Evolutionary conservation across 2,797 vertebrate genomes (phyloP), one percentile per base, ranked within the genome.

Genomic region (Molossus alvarezi): DNA sequence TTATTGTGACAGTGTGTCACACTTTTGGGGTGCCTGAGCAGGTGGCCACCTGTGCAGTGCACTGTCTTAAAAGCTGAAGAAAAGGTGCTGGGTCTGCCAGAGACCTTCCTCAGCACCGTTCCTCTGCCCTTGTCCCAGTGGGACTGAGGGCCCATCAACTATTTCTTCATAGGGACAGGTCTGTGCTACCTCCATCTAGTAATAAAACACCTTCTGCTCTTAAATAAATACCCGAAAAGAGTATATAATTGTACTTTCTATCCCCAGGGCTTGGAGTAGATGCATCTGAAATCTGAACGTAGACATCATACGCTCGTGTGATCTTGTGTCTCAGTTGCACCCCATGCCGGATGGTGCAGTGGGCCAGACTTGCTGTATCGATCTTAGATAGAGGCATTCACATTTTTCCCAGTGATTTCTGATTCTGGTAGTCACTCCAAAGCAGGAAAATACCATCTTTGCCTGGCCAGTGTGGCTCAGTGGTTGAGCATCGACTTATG

Each of bases 181-280:
- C 77, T 73, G 5, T 85, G 6, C 51, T 86, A 41, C 73, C 9
- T 83, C 51, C 4, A 18, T 58, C 73, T 55, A 29, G 69, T 93
- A 65, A 77, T 14, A 51, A 88, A 86, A 72, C 15, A 60, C 62
- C 51, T 95, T 85, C 73, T 88, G 88, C 37, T 58, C 73, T 92
- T n/a, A 88, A 83, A 64, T 82, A 83, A 89, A 77, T 51, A 65
- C 69, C 51, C 76, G 21, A 51, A 48, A 92, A 91, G 57, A 79
- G 2, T 33, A 45, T 27, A 6, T 33, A 13, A 77, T 29, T 90
- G 17, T 6, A n/a, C 67, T 91, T 93, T 75, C 21, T 45, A 14
- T 85, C 67, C 64, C 53, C 62, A 48, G 15, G 53, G 25, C 23
- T 45, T 67, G 14, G 41, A 60, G 45, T 48, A 2, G 11, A 23